These are phyloP conservation scores for Physella acuta DNA, from an alignment of 1,140 invertebrate genomes.

Conservation along the genomic window DNA sequence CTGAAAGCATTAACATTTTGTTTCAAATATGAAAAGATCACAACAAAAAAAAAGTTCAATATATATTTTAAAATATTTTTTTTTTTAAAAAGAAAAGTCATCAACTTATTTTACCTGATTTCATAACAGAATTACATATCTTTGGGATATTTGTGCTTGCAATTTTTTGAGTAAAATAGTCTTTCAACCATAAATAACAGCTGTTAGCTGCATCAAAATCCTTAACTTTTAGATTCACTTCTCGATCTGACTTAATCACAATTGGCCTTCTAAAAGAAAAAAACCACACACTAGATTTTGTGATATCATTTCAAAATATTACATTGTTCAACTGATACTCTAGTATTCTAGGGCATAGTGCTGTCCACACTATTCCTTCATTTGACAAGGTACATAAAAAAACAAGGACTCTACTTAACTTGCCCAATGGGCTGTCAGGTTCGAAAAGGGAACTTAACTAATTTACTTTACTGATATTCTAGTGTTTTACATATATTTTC, in stretches of 20 bases:
- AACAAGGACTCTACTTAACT: background rate
- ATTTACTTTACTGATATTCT: too few species aligned
- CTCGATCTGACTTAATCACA: slow-evolving; percentile 36
- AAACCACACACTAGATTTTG: too few species aligned
- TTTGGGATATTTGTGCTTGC: slow-evolving; percentile 30
- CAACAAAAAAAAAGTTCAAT: background rate
- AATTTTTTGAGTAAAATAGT: slow-evolving; percentile 38
- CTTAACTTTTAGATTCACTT: slow-evolving; percentile 49
- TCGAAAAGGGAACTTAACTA: background rate
- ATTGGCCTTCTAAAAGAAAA: slow-evolving; percentile 34
- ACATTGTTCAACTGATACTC: background rate
- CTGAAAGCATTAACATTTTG: background rate
- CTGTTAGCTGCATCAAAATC: slow-evolving; percentile 44
- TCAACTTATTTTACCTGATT: slow-evolving; percentile 34
- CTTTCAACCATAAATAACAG: slow-evolving; percentile 45
- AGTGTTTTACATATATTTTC: too few species aligned
- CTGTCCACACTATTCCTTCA: background rate
- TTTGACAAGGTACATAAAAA: background rate
- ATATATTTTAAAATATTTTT: slow-evolving; percentile 8
- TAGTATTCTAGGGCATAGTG: background rate
- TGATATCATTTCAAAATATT: too few species aligned
- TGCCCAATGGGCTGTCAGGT: background rate
- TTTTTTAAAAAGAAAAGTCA: background rate
- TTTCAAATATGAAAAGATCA: background rate
- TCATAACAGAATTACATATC: slow-evolving; percentile 39